A percentile compares a stretch with the other conserved stretches of the same genome.
Evolutionary conservation across 2,797 vertebrate genomes (phyloP).

Genomic region (Jordanella pulchra): DNA sequence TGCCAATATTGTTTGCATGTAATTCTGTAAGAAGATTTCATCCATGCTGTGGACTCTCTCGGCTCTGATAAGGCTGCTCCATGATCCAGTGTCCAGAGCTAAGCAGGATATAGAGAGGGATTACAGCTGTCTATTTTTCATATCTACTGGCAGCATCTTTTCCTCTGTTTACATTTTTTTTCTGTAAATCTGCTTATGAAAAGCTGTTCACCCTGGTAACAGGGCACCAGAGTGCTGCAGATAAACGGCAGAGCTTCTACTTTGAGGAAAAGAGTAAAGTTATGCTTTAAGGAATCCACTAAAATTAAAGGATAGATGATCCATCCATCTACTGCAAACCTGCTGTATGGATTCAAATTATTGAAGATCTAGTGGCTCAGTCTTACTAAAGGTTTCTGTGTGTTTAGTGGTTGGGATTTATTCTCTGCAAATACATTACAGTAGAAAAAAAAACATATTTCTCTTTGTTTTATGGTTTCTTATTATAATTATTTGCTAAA

Average conservation of each 20-base stretch:
- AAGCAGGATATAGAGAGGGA: conserved; percentile 63
- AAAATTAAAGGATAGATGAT: conserved; percentile 14
- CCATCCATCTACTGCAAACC: neutral
- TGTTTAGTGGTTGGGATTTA: neutral
- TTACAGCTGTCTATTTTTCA: conserved; percentile 70
- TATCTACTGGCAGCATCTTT: conserved; percentile 72
- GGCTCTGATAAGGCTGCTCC: conserved; percentile 50
- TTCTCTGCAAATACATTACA: neutral
- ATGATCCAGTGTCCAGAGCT: conserved; percentile 41
- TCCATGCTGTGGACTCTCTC: conserved; percentile 12
- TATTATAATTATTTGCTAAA: neutral
- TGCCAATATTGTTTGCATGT: conserved; percentile 19
- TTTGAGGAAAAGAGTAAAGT: conserved; percentile 21
- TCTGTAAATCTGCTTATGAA: conserved; percentile 64
- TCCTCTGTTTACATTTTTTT: conserved; percentile 46
- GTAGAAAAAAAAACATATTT: too few relatives aligned
- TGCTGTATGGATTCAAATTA: neutral
- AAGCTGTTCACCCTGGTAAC: conserved; percentile 51
- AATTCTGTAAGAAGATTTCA: conserved; percentile 30
- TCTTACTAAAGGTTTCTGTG: neutral
- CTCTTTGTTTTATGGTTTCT: neutral
- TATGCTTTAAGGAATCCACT: neutral
- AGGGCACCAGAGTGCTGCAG: conserved; percentile 18
- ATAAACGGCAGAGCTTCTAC: conserved; percentile 24
- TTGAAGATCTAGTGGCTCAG: neutral